A percentile compares a stretch with the other conserved stretches of the same genome.
Evolutionary conservation across 1,140 invertebrate genomes (phyloP).

Genomic region (Zophobas atratus): DNA sequence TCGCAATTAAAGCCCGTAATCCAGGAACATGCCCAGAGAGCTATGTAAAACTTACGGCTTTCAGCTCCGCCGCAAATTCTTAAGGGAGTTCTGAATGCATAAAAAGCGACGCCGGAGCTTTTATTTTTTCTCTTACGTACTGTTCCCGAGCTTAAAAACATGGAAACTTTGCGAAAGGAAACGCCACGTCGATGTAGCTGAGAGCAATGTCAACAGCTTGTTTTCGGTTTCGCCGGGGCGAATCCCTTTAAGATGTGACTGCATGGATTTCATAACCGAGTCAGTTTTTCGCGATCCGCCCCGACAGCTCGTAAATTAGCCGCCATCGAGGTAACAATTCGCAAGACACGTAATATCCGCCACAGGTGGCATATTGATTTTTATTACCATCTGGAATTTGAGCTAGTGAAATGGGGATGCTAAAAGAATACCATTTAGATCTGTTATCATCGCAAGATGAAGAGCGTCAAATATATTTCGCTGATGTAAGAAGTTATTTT

Average conservation of each 20-base stretch:
- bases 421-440: constrained; percentile 55
- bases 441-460: constrained; percentile 54
- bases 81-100: not conserved
- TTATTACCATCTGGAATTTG: constrained; percentile 49
- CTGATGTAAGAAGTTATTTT: constrained; percentile 51
- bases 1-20: constrained; percentile 24
- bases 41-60: not conserved
- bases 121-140: constrained; percentile 7
- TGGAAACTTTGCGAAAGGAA: too few relatives aligned
- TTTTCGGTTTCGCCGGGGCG: too few relatives aligned
- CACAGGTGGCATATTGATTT: constrained; percentile 55
- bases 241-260: too few relatives aligned
- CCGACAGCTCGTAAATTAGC: not conserved
- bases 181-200: too few relatives aligned
- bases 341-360: constrained; percentile 36
- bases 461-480: constrained; percentile 54
- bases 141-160: not conserved
- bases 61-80: not conserved
- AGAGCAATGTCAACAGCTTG: too few relatives aligned
- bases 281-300: too few relatives aligned
- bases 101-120: not conserved
- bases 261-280: too few relatives aligned
- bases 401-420: constrained; percentile 46
- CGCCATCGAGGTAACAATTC: constrained; percentile 18
- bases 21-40: not conserved